phyloP scores from a whole-genome alignment of 2,888 invertebrate genomes.

The Hemithea aestivaria region DNA sequence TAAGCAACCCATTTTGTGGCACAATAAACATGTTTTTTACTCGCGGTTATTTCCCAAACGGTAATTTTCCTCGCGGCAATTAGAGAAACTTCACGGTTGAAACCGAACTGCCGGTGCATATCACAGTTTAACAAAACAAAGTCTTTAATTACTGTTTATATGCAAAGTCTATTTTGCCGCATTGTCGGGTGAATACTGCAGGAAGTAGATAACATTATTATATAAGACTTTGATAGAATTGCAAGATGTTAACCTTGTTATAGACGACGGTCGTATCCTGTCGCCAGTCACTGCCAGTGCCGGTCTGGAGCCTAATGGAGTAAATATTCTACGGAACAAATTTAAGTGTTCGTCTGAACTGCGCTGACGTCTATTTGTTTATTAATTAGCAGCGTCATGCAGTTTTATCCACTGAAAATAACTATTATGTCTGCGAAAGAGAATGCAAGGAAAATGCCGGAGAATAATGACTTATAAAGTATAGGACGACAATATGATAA shows the following conservation, averaged over 20 bases:
- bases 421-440: no score
- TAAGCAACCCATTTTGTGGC: no score
- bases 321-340: constrained; percentile 37
- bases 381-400: no score
- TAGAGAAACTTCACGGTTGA: constrained; percentile 24
- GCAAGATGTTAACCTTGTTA: constrained; percentile 63
- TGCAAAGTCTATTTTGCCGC: constrained; percentile 29
- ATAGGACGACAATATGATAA: no score
- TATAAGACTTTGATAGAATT: constrained; percentile 57
- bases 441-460: no score
- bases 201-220: constrained; percentile 51
- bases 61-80: constrained; percentile 12
- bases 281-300: constrained; percentile 41
- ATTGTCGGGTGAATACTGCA: constrained; percentile 28
- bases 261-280: constrained; percentile 46
- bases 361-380: no score
- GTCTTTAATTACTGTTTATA: constrained; percentile 36
- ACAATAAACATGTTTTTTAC: no score
- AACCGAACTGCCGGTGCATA: constrained; percentile 22
- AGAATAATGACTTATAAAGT: no score
- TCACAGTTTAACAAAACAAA: constrained; percentile 21
- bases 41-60: no score
- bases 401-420: no score
- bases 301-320: constrained; percentile 47
- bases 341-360: constrained; percentile 13